Evolutionary conservation across 1,140 invertebrate species (phyloP), one percentile per base, ranked within the genome.

Genomic region (Melitaea cinxia): DNA sequence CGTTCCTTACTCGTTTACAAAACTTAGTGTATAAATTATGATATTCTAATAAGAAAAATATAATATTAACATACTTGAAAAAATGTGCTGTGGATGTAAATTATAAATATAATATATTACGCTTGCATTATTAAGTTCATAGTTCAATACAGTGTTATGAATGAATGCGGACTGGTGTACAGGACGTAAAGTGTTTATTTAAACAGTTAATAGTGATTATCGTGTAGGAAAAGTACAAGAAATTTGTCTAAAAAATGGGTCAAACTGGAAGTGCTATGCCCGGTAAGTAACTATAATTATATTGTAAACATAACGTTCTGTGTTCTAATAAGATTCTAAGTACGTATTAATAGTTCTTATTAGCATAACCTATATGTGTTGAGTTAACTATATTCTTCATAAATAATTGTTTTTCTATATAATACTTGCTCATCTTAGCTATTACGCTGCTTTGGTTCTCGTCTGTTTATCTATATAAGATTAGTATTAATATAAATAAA

Each of bases 241-340:
- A 63, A n/a, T 60, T 19, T 42, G 52, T 33, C 17, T 6, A 23
- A 35, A 75, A 75, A 67, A 88, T 89, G 86, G 86, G 86, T 65
- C 86, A 85, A 30, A 81, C 77, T 21, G 86, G 86, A 62, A 89
- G 86, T 58, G 77, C 86, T 4, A 80, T 87, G 63, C 86, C 86
- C 17, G 80, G 86, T 89, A 78, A 87, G 86, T 83, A 58, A 21
- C 66, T 21, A 37, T 78, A 77, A 77, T 73, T 56, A 15, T 61
- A 30, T 26, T 59, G 33, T 58, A 67, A 70, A 64, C 54, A 58
- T 6, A 45, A 6, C 55, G 52, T 52, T 55, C 52, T 33, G 28
- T 60, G 68, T 42, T 37, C 72, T 77, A 79, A 80, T 64, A 65
- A 71, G 72, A 73, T 37, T 72, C 62, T 72, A 69, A 77, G 60